Evolutionary conservation across 2,113 vertebrate species (phyloP), one percentile per base, ranked within the genome.

Genomic region (Crotalus viridis): DNA sequence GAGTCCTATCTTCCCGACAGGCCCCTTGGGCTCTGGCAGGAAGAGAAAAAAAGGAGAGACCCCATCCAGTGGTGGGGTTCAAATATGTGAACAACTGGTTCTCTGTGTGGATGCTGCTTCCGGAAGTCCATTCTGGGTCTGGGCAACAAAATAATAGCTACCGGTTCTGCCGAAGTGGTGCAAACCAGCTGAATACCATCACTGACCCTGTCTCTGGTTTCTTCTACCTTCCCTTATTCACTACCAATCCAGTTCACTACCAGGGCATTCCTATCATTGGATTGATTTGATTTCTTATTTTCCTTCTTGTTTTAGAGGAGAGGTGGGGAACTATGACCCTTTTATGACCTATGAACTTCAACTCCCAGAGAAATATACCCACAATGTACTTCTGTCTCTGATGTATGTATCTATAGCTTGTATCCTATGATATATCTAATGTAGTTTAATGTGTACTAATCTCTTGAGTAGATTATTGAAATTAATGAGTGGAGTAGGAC

Each of bases 1-100:
- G 97, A 98, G 97, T 97, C 98, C 95, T 95, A 98, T 98, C 97
- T 97, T 95, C 96, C 88, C 91, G 92, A 1, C 59, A 0, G 64
- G 89, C 92, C 88, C 94, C 87, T 28, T 92, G 94, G 96, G 94
- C 91, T 95, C 55, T 7, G 94, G 28, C 74, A 95, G 94, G 86
- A 85, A 86, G 87, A 55, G 86, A 39, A 13, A 39, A 39, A 13
- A 69, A 69, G 5, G 33, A 39, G 17, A 81, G 33, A 21, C 33
- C 61, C 8, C 8, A 1, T 51, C 48, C 8, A 51, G 48, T 51
- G 48, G 8, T 51, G 48, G 8, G 48, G 7, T 51, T 51, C 48
- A 51, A 51, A 51, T 51, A 51, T 8, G 48, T 51, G 48, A 51
- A 51, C 48, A 51, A 10, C 48, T 1, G 1, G 48, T 51, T 51